A percentile compares a stretch with the other conserved stretches of the same genome.
Conservation (phyloP, 2,113 vertebrate genomes). For the Macroglossus sobrinus region DNA sequence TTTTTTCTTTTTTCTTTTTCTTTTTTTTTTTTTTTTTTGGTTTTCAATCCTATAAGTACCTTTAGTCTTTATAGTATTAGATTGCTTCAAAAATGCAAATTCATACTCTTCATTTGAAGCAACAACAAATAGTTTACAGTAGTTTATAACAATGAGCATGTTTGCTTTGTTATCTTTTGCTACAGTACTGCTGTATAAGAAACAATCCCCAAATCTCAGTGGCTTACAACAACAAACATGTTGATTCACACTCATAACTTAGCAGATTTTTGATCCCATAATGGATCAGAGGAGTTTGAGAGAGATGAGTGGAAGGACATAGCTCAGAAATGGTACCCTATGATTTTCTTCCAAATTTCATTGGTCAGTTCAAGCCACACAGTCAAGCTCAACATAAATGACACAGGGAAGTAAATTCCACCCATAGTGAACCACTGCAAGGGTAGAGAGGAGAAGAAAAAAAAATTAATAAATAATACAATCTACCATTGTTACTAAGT, state of each 20-base stretch:
- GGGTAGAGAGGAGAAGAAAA: not conserved
- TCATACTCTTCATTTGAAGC: conserved; percentile 25
- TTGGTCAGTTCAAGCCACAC: not conserved
- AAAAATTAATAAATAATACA: not conserved
- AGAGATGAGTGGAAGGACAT: not conserved
- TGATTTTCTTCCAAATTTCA: not conserved
- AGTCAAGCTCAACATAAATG: not conserved
- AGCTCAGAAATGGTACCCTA: not conserved
- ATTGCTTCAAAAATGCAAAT: not conserved
- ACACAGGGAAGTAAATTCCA: not conserved
- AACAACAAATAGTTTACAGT: not conserved
- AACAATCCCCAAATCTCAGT: not conserved
- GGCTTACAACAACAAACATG: not conserved
- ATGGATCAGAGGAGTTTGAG: not conserved
- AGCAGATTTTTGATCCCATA: not conserved
- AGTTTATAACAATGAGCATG: not conserved
- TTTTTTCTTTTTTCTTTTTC: too few relatives aligned
- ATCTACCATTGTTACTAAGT: conserved; percentile 30
- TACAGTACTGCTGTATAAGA: not conserved
- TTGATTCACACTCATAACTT: not conserved
- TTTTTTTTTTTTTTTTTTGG: not conserved
- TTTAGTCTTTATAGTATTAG: not conserved
- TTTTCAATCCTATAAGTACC: not conserved
- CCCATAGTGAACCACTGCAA: not conserved
- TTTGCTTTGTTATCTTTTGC: not conserved